Conservation (phyloP, 2,797 vertebrate genomes). For the Hephaestus fuliginosus region DNA sequence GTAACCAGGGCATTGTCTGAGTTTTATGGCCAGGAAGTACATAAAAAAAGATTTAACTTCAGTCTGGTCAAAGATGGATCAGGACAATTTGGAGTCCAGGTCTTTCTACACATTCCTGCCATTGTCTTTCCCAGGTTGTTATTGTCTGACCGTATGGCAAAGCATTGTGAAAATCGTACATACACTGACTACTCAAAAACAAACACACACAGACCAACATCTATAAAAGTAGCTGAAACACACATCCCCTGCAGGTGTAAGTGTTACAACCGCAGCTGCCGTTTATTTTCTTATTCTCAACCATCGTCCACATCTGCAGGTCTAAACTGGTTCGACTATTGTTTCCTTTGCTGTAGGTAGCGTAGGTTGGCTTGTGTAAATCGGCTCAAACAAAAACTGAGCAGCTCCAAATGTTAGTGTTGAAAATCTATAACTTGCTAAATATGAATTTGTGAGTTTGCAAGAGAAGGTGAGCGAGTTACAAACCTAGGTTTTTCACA, state of each 20-base stretch:
- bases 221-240: too few species aligned
- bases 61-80: slow-evolving; percentile 6
- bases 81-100: slow-evolving; percentile 10
- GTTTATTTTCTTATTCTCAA: neutral
- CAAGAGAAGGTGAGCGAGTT: neutral
- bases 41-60: neutral
- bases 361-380: neutral
- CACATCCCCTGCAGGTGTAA: too few species aligned
- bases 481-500: neutral
- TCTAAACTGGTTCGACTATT: neutral
- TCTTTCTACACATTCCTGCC: neutral
- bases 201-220: too few species aligned
- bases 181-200: neutral
- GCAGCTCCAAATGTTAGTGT: too few species aligned
- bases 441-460: neutral
- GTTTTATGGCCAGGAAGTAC: slow-evolving; percentile 7
- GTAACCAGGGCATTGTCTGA: slow-evolving; percentile 33
- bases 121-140: neutral
- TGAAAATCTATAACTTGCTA: neutral
- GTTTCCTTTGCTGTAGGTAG: slow-evolving; percentile 15
- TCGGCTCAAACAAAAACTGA: neutral
- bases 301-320: neutral
- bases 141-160: neutral
- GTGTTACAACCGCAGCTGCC: too few species aligned
- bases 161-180: neutral